phyloP scores from a whole-genome alignment of 2,888 invertebrate species.

The Phania funesta region DNA sequence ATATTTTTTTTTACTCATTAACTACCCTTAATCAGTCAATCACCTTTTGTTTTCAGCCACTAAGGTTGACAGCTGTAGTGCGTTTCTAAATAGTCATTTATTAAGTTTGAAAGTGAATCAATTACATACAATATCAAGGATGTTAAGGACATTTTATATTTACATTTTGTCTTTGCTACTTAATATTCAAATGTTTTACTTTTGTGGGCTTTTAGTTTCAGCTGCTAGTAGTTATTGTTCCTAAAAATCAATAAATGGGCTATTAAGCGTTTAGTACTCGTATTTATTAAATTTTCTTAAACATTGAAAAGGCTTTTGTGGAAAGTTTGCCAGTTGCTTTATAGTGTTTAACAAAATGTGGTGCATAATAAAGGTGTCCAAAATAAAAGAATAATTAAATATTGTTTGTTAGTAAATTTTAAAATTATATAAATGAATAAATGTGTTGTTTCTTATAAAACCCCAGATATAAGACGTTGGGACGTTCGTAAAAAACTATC shows the following conservation, averaged over 20 bases:
- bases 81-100: not conserved
- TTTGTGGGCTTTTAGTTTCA: not conserved
- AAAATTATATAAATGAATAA: not conserved
- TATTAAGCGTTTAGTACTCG: conserved; percentile 3
- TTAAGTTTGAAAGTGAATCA: not conserved
- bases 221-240: not conserved
- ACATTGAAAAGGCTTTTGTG: conserved; percentile 5
- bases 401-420: not conserved
- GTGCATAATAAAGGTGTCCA: not conserved
- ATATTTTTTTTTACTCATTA: not conserved
- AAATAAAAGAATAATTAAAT: not conserved
- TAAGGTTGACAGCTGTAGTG: not conserved
- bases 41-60: conserved; percentile 7
- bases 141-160: not conserved
- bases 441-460: too few relatives aligned
- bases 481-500: too few relatives aligned
- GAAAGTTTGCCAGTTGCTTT: conserved; percentile 40
- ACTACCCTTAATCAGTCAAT: conserved; percentile 39
- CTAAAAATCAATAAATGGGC: conserved; percentile 46
- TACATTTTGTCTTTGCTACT: not conserved
- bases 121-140: not conserved
- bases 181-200: conserved; percentile 1
- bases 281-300: conserved; percentile 17
- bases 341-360: not conserved
- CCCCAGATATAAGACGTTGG: too few relatives aligned